Evolutionary conservation across 2,797 vertebrate species (phyloP).

Genomic region (Notolabrus celidotus): DNA sequence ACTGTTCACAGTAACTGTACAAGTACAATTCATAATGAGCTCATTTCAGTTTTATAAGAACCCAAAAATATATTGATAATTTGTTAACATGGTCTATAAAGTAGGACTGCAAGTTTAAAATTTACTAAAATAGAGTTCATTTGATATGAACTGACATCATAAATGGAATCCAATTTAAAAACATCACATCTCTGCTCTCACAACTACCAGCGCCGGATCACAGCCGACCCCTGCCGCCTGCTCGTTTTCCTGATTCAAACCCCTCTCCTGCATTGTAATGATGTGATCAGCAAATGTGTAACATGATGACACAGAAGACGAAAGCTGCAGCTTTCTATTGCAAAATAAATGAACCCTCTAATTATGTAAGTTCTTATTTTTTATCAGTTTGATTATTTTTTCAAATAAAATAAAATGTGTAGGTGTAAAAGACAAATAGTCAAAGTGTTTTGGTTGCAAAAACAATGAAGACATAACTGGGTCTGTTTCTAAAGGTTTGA

Average conservation of each 20-base stretch:
- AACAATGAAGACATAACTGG: not conserved
- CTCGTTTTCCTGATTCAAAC: not conserved
- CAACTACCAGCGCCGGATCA: not conserved
- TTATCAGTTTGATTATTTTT: not conserved
- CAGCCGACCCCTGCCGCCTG: not conserved
- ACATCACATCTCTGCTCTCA: not conserved
- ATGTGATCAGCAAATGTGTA: too few relatives aligned
- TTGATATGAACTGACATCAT: constrained; percentile 38
- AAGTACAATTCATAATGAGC: not conserved
- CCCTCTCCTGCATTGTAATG: not conserved
- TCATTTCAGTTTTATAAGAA: not conserved
- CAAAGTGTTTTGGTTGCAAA: not conserved
- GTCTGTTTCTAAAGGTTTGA: not conserved
- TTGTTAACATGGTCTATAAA: constrained; percentile 1
- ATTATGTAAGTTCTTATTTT: not conserved
- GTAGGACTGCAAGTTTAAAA: constrained; percentile 2
- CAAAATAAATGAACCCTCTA: not conserved
- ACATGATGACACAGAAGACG: not conserved
- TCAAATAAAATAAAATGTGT: not conserved
- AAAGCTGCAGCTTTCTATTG: not conserved
- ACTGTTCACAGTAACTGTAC: constrained; percentile 10
- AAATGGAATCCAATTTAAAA: constrained; percentile 6
- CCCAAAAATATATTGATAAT: constrained; percentile 6
- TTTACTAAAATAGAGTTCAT: constrained; percentile 10
- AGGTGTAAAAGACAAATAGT: not conserved